Evolutionary conservation across 2,888 invertebrate species (phyloP).

Genomic region (Drosophila atroscutellata): DNA sequence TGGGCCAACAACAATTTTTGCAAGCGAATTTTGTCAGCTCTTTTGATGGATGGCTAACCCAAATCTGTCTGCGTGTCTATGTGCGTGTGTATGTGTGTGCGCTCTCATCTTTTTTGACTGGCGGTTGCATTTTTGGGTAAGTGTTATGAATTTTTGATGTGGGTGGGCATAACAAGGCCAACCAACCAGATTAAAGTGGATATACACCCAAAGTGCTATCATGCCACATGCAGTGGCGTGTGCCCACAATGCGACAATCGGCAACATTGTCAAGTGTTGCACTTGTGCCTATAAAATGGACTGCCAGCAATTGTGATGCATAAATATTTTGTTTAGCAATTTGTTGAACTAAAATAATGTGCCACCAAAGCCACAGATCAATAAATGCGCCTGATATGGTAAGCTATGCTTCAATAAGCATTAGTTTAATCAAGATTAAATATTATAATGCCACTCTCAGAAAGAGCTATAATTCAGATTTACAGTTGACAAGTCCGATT

Average conservation of each 20-base stretch:
- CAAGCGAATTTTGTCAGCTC: conserved; percentile 33
- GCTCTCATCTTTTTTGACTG: conserved; percentile 8
- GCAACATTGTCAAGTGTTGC: conserved; percentile 5
- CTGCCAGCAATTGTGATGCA: conserved; percentile 1
- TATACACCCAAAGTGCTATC: conserved; percentile 35
- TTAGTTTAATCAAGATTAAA: not conserved
- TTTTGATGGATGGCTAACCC: conserved; percentile 71
- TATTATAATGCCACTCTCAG: not conserved
- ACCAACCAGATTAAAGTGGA: conserved; percentile 69
- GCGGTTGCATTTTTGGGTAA: conserved; percentile 60
- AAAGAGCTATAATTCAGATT: not conserved
- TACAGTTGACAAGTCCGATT: not conserved
- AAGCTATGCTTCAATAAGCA: not conserved
- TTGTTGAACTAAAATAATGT: not conserved
- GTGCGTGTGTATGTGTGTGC: conserved; percentile 3
- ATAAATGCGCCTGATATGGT: not conserved
- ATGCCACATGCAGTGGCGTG: conserved; percentile 7
- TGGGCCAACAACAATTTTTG: conserved; percentile 22
- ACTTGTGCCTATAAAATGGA: conserved; percentile 14
- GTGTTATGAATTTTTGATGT: conserved; percentile 73
- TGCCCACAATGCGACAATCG: conserved; percentile 19
- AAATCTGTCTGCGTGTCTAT: conserved; percentile 9
- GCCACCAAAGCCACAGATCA: not conserved
- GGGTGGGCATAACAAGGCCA: conserved; percentile 47
- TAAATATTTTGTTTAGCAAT: conserved; percentile 3